Percentiles rank a stretch among this genome's conserved stretches.
These are phyloP conservation scores for Echinops telfairi DNA, from an alignment of 2,113 vertebrate species.

Conservation along the genomic window DNA sequence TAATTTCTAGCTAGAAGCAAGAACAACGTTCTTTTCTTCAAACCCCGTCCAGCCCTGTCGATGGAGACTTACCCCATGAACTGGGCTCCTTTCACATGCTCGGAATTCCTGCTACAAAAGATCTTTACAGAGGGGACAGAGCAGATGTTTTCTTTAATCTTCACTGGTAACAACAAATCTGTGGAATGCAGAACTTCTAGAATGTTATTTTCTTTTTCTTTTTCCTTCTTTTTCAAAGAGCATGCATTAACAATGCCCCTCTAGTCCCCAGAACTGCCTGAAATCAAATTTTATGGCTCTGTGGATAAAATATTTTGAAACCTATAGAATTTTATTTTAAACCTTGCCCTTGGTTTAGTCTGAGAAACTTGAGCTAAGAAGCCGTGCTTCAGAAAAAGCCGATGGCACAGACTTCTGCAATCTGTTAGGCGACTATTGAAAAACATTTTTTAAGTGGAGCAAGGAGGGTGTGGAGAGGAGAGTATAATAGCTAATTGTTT, in stretches of 20 bases:
- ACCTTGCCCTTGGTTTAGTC: constrained; percentile 16
- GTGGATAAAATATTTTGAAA: constrained; percentile 40
- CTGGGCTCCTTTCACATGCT: constrained; percentile 47
- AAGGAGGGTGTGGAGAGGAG: neutral
- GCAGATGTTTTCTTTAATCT: constrained; percentile 73
- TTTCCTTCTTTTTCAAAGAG: constrained; percentile 28
- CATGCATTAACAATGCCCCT: neutral
- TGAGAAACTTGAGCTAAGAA: constrained; percentile 1
- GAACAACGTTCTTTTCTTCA: neutral
- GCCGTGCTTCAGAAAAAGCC: neutral
- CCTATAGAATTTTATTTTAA: neutral
- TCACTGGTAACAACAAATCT: constrained; percentile 52
- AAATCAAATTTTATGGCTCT: constrained; percentile 33
- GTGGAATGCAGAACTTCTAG: constrained; percentile 33
- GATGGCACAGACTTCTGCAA: neutral
- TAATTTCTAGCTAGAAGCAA: neutral
- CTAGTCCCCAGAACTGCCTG: neutral
- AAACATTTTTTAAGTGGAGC: neutral
- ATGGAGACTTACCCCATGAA: neutral
- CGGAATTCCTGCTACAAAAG: constrained; percentile 36
- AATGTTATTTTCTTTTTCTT: neutral
- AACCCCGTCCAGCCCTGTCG: neutral
- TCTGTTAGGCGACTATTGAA: neutral
- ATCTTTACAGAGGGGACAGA: constrained; percentile 18
- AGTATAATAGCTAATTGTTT: neutral